Conservation (phyloP, 2,113 vertebrate genomes). For the Dicaeum eximium region DNA sequence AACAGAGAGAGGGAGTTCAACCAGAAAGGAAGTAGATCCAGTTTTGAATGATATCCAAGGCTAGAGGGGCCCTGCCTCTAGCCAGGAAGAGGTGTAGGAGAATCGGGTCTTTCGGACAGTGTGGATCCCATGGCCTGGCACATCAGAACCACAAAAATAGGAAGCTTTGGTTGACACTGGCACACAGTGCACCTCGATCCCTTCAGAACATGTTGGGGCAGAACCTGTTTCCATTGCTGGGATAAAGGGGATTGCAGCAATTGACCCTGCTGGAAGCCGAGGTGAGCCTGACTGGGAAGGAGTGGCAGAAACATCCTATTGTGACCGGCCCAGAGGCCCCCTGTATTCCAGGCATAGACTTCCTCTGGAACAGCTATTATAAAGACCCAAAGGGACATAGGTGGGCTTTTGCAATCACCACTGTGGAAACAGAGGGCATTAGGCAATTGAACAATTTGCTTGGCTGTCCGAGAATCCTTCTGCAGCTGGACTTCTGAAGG, state of each 20-base stretch:
- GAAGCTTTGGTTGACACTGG: no score
- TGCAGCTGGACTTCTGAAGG: background rate
- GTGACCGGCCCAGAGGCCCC: background rate
- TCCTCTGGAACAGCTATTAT: background rate
- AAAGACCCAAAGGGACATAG: background rate
- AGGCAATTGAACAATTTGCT: no score
- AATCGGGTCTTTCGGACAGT: rapidly evolving
- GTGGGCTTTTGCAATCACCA: background rate
- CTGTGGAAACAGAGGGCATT: background rate
- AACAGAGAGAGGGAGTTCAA: background rate
- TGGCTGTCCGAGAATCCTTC: rapidly evolving
- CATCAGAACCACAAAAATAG: background rate
- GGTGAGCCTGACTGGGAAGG: background rate
- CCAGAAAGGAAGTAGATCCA: background rate
- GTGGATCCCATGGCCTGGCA: background rate
- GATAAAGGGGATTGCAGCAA: background rate
- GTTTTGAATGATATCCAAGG: background rate
- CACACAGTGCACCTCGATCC: rapidly evolving
- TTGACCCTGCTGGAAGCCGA: background rate
- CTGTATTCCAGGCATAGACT: background rate
- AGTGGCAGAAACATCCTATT: background rate
- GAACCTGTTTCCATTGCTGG: background rate
- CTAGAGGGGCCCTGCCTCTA: background rate
- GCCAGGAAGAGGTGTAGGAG: background rate
- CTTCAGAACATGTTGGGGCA: background rate